Percentiles rank a stretch among this genome's conserved stretches.
Evolutionary conservation across 2,797 vertebrate species (phyloP).

Genomic region (Hippoglossus hippoglossus): DNA sequence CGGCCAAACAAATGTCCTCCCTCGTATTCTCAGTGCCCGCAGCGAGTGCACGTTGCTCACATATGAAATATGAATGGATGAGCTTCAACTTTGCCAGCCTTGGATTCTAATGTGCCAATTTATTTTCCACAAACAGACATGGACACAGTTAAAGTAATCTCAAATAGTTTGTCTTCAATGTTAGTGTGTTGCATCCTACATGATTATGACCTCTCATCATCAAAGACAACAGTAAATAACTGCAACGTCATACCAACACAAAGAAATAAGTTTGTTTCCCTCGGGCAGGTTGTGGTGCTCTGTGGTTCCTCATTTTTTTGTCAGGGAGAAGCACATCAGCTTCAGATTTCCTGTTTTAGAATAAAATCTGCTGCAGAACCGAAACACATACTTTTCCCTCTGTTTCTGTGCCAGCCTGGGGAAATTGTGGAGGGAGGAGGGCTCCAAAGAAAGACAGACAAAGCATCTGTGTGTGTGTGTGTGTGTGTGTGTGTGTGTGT

Average conservation of each 20-base stretch:
- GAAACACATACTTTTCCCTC: constrained; percentile 11
- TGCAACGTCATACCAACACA: not conserved
- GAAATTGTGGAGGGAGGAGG: constrained; percentile 36
- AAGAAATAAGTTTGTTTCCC: not conserved
- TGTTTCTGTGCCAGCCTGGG: constrained; percentile 28
- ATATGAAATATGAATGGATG: constrained; percentile 56
- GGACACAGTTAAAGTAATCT: not conserved
- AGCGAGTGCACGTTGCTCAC: constrained; percentile 13
- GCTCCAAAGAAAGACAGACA: constrained; percentile 41
- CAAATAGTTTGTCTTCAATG: constrained; percentile 4
- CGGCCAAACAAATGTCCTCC: constrained; percentile 10
- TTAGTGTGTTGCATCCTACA: not conserved
- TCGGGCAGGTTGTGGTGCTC: not conserved
- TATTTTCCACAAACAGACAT: not conserved
- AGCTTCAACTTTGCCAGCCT: constrained; percentile 9
- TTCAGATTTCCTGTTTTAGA: constrained; percentile 38
- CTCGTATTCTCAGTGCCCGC: constrained; percentile 2
- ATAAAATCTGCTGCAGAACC: constrained; percentile 25
- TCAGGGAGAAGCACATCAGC: constrained; percentile 12
- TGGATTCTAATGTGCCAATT: constrained; percentile 17
- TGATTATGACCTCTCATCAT: not conserved
- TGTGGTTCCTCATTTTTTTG: constrained; percentile 1
- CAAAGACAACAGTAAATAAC: not conserved
- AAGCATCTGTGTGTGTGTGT: constrained; percentile 18
- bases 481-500: constrained; percentile 8